A percentile compares a stretch with the other conserved stretches of the same genome.
These are phyloP conservation scores for Psephotus haematonotus DNA, from an alignment of 2,113 vertebrate species.

Conservation along the genomic window DNA sequence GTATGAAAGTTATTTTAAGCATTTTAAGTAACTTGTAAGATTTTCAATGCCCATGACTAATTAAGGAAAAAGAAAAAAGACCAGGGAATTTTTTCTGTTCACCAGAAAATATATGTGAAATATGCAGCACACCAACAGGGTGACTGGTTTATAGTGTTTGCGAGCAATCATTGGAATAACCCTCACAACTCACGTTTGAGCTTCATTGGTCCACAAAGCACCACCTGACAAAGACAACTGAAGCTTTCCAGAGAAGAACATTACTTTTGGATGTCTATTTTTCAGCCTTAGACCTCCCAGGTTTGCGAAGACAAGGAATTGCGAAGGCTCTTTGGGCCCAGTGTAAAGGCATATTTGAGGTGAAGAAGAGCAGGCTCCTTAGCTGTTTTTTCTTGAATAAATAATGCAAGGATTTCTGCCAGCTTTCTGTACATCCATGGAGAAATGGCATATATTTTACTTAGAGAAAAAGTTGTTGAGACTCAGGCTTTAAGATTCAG, in stretches of 20 bases:
- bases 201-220: not conserved
- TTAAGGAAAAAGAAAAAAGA: not conserved
- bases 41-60: not conserved
- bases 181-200: not conserved
- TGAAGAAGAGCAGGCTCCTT: not conserved
- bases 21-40: not conserved
- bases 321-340: not conserved
- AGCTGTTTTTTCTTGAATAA: constrained; percentile 14
- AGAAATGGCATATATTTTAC: not conserved
- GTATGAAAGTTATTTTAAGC: not conserved
- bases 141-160: not conserved
- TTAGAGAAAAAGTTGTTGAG: not conserved
- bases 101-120: not conserved
- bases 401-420: not conserved
- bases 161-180: not conserved
- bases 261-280: not conserved
- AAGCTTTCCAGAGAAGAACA: not conserved
- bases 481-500: not conserved
- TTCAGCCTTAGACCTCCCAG: not conserved
- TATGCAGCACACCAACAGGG: not conserved
- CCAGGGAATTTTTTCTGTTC: not conserved
- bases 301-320: not conserved
- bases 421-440: not conserved
- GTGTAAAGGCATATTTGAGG: not conserved
- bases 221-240: not conserved